Evolutionary conservation across 64 coral and sea anemone genomes (phyloP).

Genomic region (Montipora cactus): DNA sequence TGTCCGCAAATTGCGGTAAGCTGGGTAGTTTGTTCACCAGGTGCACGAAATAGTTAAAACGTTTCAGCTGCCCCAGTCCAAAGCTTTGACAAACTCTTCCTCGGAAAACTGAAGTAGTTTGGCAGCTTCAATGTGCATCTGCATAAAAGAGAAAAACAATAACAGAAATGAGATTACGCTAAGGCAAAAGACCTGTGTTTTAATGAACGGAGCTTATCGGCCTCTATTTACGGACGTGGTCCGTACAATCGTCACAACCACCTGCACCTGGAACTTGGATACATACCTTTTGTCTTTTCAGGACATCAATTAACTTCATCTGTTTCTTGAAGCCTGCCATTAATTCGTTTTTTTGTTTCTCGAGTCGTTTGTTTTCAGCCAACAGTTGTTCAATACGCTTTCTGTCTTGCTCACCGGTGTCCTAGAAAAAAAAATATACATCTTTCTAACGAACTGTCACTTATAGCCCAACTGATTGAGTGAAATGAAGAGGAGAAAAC

Average conservation of each 20-base stretch:
- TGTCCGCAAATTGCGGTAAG: too few species aligned
- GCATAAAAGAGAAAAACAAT: neutral
- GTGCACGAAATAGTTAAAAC: neutral
- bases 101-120: slow-evolving; percentile 92
- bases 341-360: slow-evolving; percentile 97
- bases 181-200: too few species aligned
- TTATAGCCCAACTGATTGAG: too few species aligned
- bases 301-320: slow-evolving; percentile 98
- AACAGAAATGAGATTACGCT: too few species aligned
- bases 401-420: slow-evolving; percentile 91
- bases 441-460: too few species aligned
- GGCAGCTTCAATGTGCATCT: slow-evolving; percentile 99
- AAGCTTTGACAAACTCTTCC: slow-evolving; percentile 98
- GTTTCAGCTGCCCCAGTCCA: slow-evolving; percentile 92
- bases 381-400: slow-evolving; percentile 84
- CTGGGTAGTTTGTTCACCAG: neutral
- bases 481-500: too few species aligned
- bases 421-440: slow-evolving; percentile 37
- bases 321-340: slow-evolving; percentile 99
- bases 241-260: too few species aligned
- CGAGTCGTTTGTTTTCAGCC: slow-evolving; percentile 92
- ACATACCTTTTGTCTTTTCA: slow-evolving; percentile 93
- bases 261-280: too few species aligned
- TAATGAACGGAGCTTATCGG: too few species aligned
- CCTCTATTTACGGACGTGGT: too few species aligned